Percentiles rank a stretch among this genome's conserved stretches.
These are phyloP conservation scores for Paramuricea clavata DNA, from an alignment of 92 coral and sea anemone genomes.

Conservation along the genomic window DNA sequence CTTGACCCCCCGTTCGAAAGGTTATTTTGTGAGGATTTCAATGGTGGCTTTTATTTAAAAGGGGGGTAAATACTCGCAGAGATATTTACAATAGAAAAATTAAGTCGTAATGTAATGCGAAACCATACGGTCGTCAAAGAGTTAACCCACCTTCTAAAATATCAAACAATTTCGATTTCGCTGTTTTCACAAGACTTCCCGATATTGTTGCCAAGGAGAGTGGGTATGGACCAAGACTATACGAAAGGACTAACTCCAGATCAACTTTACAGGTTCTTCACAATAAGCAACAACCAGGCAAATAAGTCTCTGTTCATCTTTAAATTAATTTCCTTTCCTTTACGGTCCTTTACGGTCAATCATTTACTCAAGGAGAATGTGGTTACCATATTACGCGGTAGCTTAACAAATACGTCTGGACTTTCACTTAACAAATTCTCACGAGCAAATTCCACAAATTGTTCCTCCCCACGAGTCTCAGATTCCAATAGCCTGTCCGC, in stretches of 20 bases:
- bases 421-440: conserved; percentile 28
- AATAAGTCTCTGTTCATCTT: conserved; percentile 48
- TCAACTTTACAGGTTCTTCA: conserved; percentile 47
- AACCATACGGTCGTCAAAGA: no score
- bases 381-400: conserved; percentile 15
- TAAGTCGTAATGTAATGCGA: no score
- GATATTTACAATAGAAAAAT: no score
- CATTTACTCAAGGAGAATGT: conserved; percentile 39
- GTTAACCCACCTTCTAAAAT: conserved; percentile 37
- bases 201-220: conserved; percentile 51
- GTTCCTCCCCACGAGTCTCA: conserved; percentile 33
- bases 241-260: conserved; percentile 42
- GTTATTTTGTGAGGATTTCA: no score
- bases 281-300: conserved; percentile 53
- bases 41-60: no score
- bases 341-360: conserved; percentile 30
- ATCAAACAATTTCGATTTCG: conserved; percentile 32
- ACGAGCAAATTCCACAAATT: conserved; percentile 34
- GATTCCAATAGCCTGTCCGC: conserved; percentile 41
- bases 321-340: conserved; percentile 30
- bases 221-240: conserved; percentile 50
- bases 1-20: no score
- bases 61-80: no score
- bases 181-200: conserved; percentile 51
- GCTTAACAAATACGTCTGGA: conserved; percentile 43